phyloP scores from a whole-genome alignment of 2,888 invertebrate genomes.

The Conchocele bisecta region DNA sequence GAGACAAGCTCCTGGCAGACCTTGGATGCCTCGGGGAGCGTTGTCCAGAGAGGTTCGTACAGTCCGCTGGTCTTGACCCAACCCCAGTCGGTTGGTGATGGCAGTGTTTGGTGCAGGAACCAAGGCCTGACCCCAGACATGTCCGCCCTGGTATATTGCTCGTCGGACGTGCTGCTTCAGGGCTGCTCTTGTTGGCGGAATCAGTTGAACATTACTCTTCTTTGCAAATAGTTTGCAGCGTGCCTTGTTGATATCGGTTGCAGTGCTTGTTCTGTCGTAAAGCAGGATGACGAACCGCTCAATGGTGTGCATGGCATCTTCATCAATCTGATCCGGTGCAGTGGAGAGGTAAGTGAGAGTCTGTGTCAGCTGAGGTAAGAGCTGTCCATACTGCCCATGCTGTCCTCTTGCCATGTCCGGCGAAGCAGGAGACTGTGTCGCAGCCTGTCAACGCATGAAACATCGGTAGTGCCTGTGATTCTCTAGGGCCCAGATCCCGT shows the following conservation, averaged over 20 bases:
- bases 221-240: background rate
- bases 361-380: background rate
- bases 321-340: background rate
- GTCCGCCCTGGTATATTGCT: background rate
- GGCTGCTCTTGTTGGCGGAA: constrained; percentile 1
- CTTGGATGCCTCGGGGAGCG: background rate
- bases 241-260: background rate
- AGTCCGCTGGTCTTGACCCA: background rate
- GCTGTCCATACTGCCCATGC: constrained; percentile 4
- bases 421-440: constrained; percentile 15
- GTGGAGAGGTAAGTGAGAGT: background rate
- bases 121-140: background rate
- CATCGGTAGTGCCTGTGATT: background rate
- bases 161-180: background rate
- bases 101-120: background rate
- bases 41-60: background rate
- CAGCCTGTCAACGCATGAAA: constrained; percentile 23
- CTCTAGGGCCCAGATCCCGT: background rate
- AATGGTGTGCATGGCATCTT: background rate
- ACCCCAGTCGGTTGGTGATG: background rate
- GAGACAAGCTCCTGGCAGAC: constrained; percentile 2
- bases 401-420: constrained; percentile 16
- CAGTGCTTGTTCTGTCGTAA: background rate
- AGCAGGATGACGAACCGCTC: constrained; percentile 1
- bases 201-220: background rate